phyloP scores from a whole-genome alignment of 1,140 invertebrate genomes.

The Calliopsis andreniformis region DNA sequence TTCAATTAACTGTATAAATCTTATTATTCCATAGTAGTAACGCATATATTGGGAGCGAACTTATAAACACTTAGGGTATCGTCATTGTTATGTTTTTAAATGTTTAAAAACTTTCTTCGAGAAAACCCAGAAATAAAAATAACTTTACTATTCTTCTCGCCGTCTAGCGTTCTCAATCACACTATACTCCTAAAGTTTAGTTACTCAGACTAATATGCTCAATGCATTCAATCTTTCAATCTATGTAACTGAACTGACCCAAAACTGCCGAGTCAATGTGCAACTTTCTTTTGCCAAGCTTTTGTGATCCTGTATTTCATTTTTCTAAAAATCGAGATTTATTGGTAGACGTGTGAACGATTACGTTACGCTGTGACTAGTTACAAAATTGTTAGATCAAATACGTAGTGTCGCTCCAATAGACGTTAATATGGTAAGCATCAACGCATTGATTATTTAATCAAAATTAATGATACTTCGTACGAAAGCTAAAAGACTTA shows the following conservation, averaged over 20 bases:
- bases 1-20: conserved; percentile 31
- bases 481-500: neutral
- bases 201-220: conserved; percentile 69
- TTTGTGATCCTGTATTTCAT: conserved; percentile 31
- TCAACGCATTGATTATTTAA: conserved; percentile 13
- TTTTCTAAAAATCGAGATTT: conserved; percentile 10
- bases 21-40: conserved; percentile 29
- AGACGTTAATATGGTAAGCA: conserved; percentile 1
- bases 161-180: conserved; percentile 65
- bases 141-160: conserved; percentile 18
- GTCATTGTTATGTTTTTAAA: conserved; percentile 57
- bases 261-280: conserved; percentile 71
- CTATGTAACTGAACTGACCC: conserved; percentile 71
- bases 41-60: conserved; percentile 26
- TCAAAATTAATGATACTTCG: conserved; percentile 1
- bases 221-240: conserved; percentile 55
- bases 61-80: conserved; percentile 22
- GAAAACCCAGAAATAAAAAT: conserved; percentile 21
- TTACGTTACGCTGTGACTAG: conserved; percentile 1
- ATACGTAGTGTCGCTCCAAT: neutral
- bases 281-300: conserved; percentile 67
- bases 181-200: conserved; percentile 72
- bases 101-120: conserved; percentile 43
- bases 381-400: conserved; percentile 11
- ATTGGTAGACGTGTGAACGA: conserved; percentile 12